phyloP scores from a whole-genome alignment of 1,140 invertebrate species.

The Lineus longissimus region DNA sequence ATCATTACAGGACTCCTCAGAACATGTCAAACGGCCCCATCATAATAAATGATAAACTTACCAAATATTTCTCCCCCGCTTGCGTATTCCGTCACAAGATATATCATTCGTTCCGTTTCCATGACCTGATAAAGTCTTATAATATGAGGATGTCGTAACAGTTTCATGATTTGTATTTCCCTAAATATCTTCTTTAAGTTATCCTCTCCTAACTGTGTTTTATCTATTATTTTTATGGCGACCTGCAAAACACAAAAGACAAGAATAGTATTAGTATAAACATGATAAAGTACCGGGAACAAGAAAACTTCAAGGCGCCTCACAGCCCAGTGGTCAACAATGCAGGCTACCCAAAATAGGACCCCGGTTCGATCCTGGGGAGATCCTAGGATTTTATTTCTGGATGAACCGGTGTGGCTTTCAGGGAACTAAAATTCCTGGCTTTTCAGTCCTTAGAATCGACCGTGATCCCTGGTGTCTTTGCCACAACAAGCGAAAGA shows the following conservation, averaged over 20 bases:
- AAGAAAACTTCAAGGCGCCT: no score
- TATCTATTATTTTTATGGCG: slow-evolving; percentile 80
- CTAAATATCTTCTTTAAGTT: slow-evolving; percentile 91
- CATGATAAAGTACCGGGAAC: neutral
- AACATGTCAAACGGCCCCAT: neutral
- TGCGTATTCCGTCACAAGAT: slow-evolving; percentile 54
- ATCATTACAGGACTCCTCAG: neutral
- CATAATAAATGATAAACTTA: slow-evolving; percentile 27
- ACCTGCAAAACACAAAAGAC: slow-evolving; percentile 30
- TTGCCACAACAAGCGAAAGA: no score
- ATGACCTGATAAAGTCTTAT: slow-evolving; percentile 50
- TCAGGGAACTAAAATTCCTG: no score
- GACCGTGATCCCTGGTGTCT: no score
- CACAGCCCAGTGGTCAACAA: no score
- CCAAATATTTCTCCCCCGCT: slow-evolving; percentile 54
- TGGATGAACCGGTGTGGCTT: no score
- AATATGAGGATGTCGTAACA: slow-evolving; percentile 59
- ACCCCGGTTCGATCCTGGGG: no score
- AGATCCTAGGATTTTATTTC: no score
- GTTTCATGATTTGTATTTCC: slow-evolving; percentile 99
- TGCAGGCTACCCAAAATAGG: no score
- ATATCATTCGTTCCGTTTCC: slow-evolving; percentile 52
- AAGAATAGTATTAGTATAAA: neutral
- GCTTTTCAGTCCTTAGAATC: no score
- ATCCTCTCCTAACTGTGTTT: slow-evolving; percentile 95